phyloP scores from a whole-genome alignment of 1,140 invertebrate genomes.

The Microplitis mediator region DNA sequence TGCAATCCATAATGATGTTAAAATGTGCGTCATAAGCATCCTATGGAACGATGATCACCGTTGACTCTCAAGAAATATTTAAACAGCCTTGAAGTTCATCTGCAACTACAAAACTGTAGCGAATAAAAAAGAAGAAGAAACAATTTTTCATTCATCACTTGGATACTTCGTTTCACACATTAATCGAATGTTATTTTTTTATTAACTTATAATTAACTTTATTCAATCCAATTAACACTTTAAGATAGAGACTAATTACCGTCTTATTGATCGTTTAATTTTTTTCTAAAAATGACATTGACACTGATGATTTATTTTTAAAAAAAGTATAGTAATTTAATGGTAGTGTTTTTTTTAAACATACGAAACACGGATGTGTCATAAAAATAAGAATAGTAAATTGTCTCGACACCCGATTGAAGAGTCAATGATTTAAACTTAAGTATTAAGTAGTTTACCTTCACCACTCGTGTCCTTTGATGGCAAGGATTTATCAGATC shows the following conservation, averaged over 20 bases:
- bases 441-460: slow-evolving; percentile 8
- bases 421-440: neutral
- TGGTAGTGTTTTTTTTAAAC: neutral
- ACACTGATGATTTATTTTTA: neutral
- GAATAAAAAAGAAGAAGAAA: neutral
- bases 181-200: neutral
- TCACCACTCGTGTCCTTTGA: slow-evolving; percentile 12
- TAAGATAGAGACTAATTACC: neutral
- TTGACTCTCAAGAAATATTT: slow-evolving; percentile 14
- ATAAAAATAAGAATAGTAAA: neutral
- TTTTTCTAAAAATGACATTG: neutral
- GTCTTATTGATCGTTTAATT: neutral
- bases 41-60: slow-evolving; percentile 49
- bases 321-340: neutral
- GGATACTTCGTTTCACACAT: neutral
- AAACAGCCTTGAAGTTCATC: slow-evolving; percentile 3
- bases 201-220: neutral
- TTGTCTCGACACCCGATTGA: neutral
- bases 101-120: neutral
- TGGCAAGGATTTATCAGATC: slow-evolving; percentile 1
- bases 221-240: slow-evolving; percentile 8
- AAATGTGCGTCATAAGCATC: slow-evolving; percentile 31
- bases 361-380: neutral
- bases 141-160: neutral
- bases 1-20: slow-evolving; percentile 53